Evolutionary conservation across 1,140 invertebrate species (phyloP).

Genomic region (Tetraneura akinire): DNA sequence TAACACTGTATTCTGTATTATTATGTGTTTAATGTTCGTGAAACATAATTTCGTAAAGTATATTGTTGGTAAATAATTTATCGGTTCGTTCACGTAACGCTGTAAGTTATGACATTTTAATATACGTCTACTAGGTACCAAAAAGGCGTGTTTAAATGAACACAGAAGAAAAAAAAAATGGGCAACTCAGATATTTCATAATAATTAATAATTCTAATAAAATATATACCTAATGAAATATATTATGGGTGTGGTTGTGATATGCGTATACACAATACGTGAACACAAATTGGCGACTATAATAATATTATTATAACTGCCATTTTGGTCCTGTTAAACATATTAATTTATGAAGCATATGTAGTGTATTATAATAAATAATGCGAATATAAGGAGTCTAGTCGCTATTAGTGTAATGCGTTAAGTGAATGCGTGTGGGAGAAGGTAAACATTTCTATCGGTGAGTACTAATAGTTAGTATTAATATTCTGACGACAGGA

Average conservation of each 20-base stretch:
- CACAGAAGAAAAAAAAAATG: background rate
- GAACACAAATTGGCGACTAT: background rate
- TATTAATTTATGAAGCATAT: too few species aligned
- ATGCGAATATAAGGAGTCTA: background rate
- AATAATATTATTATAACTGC: slow-evolving; percentile 32
- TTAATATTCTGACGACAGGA: too few species aligned
- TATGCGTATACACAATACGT: background rate
- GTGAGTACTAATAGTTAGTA: too few species aligned
- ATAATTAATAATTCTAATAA: background rate
- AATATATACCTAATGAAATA: background rate
- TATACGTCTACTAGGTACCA: too few species aligned
- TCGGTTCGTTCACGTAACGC: background rate
- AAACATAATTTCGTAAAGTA: background rate
- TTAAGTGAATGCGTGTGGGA: too few species aligned
- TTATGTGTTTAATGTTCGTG: background rate
- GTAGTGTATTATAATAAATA: background rate
- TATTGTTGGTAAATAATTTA: background rate
- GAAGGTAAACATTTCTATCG: too few species aligned
- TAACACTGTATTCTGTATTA: too few species aligned
- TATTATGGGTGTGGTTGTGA: slow-evolving; percentile 31
- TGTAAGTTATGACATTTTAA: background rate
- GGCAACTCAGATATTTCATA: too few species aligned
- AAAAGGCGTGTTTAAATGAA: background rate
- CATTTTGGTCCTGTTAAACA: too few species aligned
- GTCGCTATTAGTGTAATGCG: too few species aligned